Percentiles rank a stretch among this genome's conserved stretches.
Conservation (phyloP, 2,797 vertebrate genomes). For the Varecia variegata region DNA sequence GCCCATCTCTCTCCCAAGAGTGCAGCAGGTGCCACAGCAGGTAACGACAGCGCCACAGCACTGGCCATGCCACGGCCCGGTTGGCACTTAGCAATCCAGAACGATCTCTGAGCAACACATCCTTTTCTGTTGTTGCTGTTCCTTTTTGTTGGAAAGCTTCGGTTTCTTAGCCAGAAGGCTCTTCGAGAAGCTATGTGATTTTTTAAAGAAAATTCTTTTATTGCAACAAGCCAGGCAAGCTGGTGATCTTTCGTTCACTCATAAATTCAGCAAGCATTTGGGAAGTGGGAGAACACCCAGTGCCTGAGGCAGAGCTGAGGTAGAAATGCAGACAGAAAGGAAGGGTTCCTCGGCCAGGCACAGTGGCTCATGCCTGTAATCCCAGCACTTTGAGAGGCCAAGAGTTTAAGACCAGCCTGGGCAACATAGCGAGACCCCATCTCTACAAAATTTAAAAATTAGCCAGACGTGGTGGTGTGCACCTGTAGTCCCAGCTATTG, state of each 20-base stretch:
- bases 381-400: background rate
- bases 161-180: background rate
- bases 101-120: fast-evolving
- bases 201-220: background rate
- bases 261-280: background rate
- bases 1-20: conserved; percentile 92
- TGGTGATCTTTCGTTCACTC: background rate
- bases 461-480: background rate
- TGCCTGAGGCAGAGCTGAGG: background rate
- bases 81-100: fast-evolving
- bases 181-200: background rate
- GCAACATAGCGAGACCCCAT: background rate
- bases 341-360: background rate
- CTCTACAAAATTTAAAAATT: background rate
- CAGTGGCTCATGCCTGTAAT: background rate
- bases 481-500: background rate
- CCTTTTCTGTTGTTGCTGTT: background rate
- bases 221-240: background rate
- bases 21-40: conserved; percentile 95
- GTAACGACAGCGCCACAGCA: conserved; percentile 81
- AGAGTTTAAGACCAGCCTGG: background rate
- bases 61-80: fast-evolving
- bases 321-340: background rate
- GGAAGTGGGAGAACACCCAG: background rate
- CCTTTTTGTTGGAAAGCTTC: background rate